A percentile compares a stretch with the other conserved stretches of the same genome.
These are phyloP conservation scores for Agelas oroides DNA, from an alignment of 37 sponge, comb jelly and placozoan genomes.

Conservation along the genomic window DNA sequence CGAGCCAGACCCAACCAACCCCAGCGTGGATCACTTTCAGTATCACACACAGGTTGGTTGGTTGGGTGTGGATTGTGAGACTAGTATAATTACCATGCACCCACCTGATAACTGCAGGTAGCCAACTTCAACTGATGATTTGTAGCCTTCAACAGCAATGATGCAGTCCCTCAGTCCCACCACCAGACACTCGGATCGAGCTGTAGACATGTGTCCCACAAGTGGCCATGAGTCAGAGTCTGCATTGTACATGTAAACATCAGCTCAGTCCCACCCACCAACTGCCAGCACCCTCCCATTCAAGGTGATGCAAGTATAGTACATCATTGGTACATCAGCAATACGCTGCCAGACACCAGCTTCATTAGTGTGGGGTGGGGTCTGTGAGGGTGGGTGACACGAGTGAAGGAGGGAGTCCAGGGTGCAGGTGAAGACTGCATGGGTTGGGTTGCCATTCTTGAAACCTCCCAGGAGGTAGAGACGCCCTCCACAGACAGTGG, in stretches of 20 bases:
- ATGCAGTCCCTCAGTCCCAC: too few species aligned
- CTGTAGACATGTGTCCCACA: not conserved
- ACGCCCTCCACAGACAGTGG: too few species aligned
- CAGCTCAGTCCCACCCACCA: not conserved
- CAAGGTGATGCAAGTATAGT: not conserved
- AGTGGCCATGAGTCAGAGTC: not conserved
- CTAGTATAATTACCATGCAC: too few species aligned
- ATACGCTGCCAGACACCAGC: not conserved
- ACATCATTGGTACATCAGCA: not conserved
- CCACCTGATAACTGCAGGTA: too few species aligned
- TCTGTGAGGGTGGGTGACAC: not conserved
- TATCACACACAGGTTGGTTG: too few species aligned
- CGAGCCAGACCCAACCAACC: too few species aligned
- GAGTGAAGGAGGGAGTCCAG: not conserved
- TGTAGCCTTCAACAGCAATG: too few species aligned
- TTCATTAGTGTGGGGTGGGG: too few species aligned
- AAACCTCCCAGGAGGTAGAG: too few species aligned
- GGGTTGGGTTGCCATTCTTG: not conserved
- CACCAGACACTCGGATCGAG: not conserved
- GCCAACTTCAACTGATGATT: too few species aligned
- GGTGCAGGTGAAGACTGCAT: conserved; percentile 3
- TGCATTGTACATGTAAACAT: not conserved
- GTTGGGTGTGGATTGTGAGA: too few species aligned
- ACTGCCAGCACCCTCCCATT: not conserved
- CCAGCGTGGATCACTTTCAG: too few species aligned